Evolutionary conservation across 2,113 vertebrate species (phyloP).

Genomic region (human (Homo sapiens)): GRCh38 chr14:74401501-74402000

Average conservation of each 20-base stretch:
- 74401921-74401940: neutral
- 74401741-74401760: neutral
- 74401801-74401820: neutral
- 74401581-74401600: neutral
- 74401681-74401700: neutral
- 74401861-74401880: neutral
- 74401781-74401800: neutral
- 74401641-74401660: neutral
- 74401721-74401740: neutral
- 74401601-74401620: conserved; percentile 27
- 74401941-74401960: no score
- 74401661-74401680: conserved; percentile 51
- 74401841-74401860: neutral
- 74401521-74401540: neutral
- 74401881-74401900: neutral
- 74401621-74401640: conserved; percentile 50
- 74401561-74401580: neutral
- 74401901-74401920: neutral
- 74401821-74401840: neutral
- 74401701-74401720: neutral
- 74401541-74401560: neutral
- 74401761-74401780: neutral
- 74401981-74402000: neutral
- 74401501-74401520: neutral
- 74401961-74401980: neutral